Conservation (phyloP, 2,797 vertebrate species). For the Pyrocephalus nanus region DNA sequence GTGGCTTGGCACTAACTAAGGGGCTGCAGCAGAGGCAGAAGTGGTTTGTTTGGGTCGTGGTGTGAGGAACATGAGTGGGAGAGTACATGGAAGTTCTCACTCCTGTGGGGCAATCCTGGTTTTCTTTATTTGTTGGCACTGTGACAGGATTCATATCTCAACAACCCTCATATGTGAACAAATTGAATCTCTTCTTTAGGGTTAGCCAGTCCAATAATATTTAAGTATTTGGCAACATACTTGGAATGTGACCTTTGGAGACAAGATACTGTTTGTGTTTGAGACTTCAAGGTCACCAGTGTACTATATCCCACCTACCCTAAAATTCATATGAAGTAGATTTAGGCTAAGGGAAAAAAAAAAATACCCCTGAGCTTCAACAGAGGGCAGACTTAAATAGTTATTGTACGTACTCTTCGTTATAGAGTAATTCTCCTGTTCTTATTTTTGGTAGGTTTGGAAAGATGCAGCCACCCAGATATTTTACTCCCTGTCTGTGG, state of each 20-base stretch:
- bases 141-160: background rate
- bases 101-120: background rate
- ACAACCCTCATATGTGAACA: background rate
- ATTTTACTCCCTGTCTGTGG: constrained; percentile 91
- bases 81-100: background rate
- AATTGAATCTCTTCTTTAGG: background rate
- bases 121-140: background rate
- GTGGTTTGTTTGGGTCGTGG: background rate
- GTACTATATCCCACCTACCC: background rate
- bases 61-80: background rate
- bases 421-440: background rate
- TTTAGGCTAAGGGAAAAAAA: background rate
- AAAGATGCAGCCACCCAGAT: constrained; percentile 95
- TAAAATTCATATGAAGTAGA: background rate
- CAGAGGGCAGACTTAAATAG: background rate
- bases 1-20: background rate
- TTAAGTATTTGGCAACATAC: background rate
- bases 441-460: constrained; percentile 83
- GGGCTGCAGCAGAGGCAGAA: background rate
- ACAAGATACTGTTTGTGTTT: background rate
- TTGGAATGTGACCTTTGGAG: background rate
- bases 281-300: background rate
- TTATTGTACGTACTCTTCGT: background rate
- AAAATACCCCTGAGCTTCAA: background rate
- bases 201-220: background rate